Percentiles rank a stretch among this genome's conserved stretches.
Evolutionary conservation across 1,140 invertebrate species (phyloP).

Genomic region (Stegodyphus dumicola): DNA sequence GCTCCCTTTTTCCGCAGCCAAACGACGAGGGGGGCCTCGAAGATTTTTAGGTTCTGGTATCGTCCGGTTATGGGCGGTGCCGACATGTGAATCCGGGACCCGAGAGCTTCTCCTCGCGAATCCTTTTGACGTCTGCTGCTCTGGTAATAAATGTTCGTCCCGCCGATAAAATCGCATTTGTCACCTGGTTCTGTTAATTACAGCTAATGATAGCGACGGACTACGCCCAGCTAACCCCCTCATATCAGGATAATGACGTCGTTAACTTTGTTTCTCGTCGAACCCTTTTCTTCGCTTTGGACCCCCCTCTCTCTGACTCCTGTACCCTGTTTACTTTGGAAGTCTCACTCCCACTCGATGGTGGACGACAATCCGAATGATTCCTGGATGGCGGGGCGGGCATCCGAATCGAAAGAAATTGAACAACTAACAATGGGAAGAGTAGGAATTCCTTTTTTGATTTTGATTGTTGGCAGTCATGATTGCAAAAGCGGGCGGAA

Average conservation of each 20-base stretch:
- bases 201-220: constrained; percentile 54
- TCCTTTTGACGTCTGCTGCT: constrained; percentile 38
- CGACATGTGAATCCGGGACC: constrained; percentile 43
- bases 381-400: too few relatives aligned
- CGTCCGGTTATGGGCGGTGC: constrained; percentile 43
- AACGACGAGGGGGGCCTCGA: neutral
- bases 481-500: too few relatives aligned
- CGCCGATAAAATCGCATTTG: constrained; percentile 57
- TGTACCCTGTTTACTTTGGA: too few relatives aligned
- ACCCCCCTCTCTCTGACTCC: neutral
- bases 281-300: constrained; percentile 6
- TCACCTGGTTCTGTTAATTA: constrained; percentile 60
- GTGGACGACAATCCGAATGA: too few relatives aligned
- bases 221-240: constrained; percentile 55
- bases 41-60: constrained; percentile 40
- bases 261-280: constrained; percentile 48
- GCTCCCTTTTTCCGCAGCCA: constrained; percentile 29
- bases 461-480: too few relatives aligned
- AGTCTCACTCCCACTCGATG: too few relatives aligned
- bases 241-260: constrained; percentile 58
- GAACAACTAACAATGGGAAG: too few relatives aligned
- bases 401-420: too few relatives aligned
- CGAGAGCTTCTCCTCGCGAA: neutral
- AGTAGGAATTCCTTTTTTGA: too few relatives aligned
- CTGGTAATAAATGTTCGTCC: constrained; percentile 43